Evolutionary conservation across 2,888 invertebrate species (phyloP), one percentile per base, ranked within the genome.

Genomic region (Drosophila koepferae): DNA sequence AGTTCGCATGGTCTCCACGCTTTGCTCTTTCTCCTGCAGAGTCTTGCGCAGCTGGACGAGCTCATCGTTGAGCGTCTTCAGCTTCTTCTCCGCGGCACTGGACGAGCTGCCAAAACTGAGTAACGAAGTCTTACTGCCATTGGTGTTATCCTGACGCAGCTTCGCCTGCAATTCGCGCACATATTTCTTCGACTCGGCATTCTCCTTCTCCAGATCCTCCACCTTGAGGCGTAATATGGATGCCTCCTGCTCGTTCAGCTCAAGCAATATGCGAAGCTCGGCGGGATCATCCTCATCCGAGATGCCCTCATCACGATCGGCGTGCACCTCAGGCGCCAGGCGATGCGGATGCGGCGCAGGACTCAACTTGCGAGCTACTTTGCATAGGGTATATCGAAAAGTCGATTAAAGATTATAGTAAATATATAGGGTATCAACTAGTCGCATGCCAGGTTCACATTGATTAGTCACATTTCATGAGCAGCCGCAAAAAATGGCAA

Each of bases 211-310:
- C 77, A 97, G 93, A 83, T 97, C 97, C 92, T 97, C 97, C 66
- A 97, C 96, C 93, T 98, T 98, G 78, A 96, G 95, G 48, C 97
- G 95, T 74, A 98, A 93, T 69, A 97, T 96, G 28, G 96, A 95
- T 65, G 97, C 96, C 94, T 98, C 98, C 94, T 97, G 97, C 93
- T 98, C 98, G 91, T 97, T 97, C 55, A 98, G 94, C 93, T 98
- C 98, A 60, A 98, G 94, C 80, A 98, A 95, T 46, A 98, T 94
- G 88, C 97, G 95, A 68, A 98, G 93, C 92, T 98, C 98, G 23
- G 96, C 95, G 16, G 96, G 95, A 93, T 97, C 97, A 84, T 97
- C 97, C 89, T 96, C 95, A 88, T 96, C 96, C 10, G 96, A 95
- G 75, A 95, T 95, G 61, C 96, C 95, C 90, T 96, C 96, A 90